These are phyloP conservation scores for Nymphalis urticae DNA, from an alignment of 2,888 invertebrate genomes.

Conservation along the genomic window DNA sequence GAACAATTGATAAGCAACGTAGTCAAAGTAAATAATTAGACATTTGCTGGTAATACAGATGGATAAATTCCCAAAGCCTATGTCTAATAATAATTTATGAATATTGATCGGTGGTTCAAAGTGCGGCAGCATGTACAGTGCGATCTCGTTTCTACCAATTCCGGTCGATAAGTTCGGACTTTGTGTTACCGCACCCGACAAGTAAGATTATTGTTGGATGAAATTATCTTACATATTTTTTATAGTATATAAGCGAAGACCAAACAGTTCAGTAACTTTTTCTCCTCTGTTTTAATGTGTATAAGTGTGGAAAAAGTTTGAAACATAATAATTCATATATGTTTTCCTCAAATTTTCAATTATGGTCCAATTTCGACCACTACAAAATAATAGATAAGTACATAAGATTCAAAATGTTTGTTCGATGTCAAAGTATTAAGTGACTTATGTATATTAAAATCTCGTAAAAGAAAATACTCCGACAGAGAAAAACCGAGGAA, in stretches of 20 bases:
- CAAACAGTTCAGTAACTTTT: no score
- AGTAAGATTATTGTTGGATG: neutral
- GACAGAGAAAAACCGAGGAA: no score
- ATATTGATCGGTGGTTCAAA: conserved; percentile 8
- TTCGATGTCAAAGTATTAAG: no score
- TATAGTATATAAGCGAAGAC: neutral
- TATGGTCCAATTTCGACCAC: no score
- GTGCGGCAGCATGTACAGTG: conserved; percentile 15
- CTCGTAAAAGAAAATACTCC: no score
- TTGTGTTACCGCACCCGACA: conserved; percentile 19
- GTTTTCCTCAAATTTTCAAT: neutral
- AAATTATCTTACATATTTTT: neutral
- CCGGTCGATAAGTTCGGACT: conserved; percentile 35
- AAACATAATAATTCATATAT: neutral
- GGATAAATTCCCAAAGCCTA: conserved; percentile 22
- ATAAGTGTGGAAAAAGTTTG: neutral
- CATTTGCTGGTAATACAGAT: neutral
- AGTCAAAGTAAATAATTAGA: no score
- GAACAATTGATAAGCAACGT: no score
- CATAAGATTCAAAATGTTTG: no score
- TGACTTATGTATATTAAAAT: no score
- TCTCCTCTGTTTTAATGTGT: neutral
- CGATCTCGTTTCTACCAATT: conserved; percentile 29
- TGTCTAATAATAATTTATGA: conserved; percentile 6
- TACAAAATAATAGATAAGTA: no score